Base-by-base conservation (phyloP, 2,888 invertebrate species). In the Xanthia icteritia region DNA sequence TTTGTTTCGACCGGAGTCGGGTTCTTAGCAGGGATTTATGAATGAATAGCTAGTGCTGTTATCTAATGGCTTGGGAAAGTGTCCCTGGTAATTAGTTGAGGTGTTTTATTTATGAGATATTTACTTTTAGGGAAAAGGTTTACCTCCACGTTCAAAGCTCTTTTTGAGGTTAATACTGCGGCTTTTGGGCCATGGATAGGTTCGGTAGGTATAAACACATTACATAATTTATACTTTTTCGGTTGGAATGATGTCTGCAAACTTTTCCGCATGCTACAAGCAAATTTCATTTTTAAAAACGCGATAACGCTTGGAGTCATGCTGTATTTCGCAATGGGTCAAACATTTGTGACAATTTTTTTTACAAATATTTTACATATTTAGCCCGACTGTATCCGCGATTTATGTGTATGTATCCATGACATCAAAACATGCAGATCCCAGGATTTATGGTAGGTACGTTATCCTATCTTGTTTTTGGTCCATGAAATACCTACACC, bases 1-100 rank as follows among this genome's bases (percentile, higher is more conserved):
- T 88, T 89, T 88, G 86, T 89, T 86, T 78, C 79, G 71, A 71
- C 64, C 65, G 54, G 27, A 78, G 65, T 76, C 45, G 51, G 76
- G 83, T 82, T 88, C 87, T 87, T 83, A 86, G 75, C 66, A 20
- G 23, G 56, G 80, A 87, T 88, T 87, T 85, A 86, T 86, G 79
- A 81, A 81, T 79, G 76, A 76, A 71, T 54, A 77, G 60, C 73
- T 73, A 77, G 70, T 60, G n/a, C 77, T 76, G 65, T 67, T 80
- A 80, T 80, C 86, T 74, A 74, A 64, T 51, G 70, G 39, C 39
- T 80, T 63, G 39, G 54, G 58, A 54, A 76, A 70, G 78, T 75
- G 66, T 81, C 67, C 54, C 42, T 60, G 23, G 39, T 74, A 77
- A 73, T 81, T 76, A 76, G 45, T 75, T 69, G 36, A 73, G 48